Base-by-base conservation (phyloP, 1,140 invertebrate genomes). In the Polypedilum pembai region DNA sequence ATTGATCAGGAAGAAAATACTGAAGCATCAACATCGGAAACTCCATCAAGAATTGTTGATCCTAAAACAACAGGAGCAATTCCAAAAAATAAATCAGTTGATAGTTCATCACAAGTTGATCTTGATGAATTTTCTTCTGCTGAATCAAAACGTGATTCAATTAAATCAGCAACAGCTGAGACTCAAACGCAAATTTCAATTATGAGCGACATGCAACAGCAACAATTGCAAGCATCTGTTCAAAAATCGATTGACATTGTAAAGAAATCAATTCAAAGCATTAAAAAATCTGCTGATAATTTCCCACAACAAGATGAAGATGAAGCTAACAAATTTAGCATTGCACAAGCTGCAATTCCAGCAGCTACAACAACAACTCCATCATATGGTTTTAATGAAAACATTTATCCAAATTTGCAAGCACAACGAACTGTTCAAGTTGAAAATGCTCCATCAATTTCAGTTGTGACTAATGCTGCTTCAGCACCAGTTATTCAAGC, bases 221-320 rank as follows among this genome's bases (percentile, higher is more conserved):
- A 56, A 56, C 45, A 56, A n/a, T 56, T 56, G 12, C 45, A 56
- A 56, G 45, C 65, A 21, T 69, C 20, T 7, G 20, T 21, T 69
- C 65, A 69, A 69, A 69, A 69, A 5, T 69, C 65, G 20, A 69
- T 69, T 69, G 65, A 69, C 17, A 69, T 69, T 21, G 65, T 20
- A 1, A n/a, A 20, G 8, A 69, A 21, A 10, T 10, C 15, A 8
- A 18, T 21, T 20, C n/a, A 69, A 69, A 69, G 17, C 8, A 21
- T 69, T 20, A n/a, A 69, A 3, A 69, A 69, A 69, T 69, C 65
- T 20, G 18, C 65, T 20, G 65, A 18, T 18, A 21, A 7, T 69
- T 8, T 18, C 8, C 0, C 65, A 20, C 0, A 20, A 10, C 65
- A 69, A 20, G 17, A n/a, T 1, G 15, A 18, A 20, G 10, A n/a